phyloP scores from a whole-genome alignment of 2,888 invertebrate genomes.

The Brachyptera risi region DNA sequence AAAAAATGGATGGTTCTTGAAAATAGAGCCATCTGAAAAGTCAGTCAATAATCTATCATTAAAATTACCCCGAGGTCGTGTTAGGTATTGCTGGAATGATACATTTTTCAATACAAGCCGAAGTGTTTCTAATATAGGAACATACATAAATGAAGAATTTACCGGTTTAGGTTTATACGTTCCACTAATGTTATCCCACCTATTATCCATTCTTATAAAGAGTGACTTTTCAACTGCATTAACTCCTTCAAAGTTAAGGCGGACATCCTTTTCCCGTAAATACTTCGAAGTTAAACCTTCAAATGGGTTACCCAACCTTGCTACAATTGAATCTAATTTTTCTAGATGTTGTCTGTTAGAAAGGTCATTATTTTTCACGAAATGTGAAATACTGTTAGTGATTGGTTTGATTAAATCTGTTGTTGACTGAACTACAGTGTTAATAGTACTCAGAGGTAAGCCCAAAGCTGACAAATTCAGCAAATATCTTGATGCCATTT shows the following conservation, averaged over 20 bases:
- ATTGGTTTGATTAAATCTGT: no score
- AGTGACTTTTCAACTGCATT: background rate
- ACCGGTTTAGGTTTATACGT: background rate
- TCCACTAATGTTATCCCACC: background rate
- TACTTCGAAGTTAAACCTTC: background rate
- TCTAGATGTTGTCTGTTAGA: no score
- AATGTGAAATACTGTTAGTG: no score
- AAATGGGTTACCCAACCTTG: background rate
- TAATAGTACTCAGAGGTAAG: no score
- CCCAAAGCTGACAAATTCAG: no score
- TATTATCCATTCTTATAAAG: background rate
- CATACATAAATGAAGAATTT: constrained; percentile 18
- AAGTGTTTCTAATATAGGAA: constrained; percentile 25
- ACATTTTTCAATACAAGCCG: constrained; percentile 11
- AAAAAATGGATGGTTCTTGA: constrained; percentile 7
- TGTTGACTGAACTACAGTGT: no score
- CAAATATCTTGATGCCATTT: no score
- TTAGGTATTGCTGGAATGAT: background rate
- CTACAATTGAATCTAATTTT: background rate
- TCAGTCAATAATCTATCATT: background rate
- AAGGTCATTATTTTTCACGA: no score
- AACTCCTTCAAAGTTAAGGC: background rate
- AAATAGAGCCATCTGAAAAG: background rate
- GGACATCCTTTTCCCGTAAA: background rate
- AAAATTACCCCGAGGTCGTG: background rate